These are phyloP conservation scores for Cyrtonyx montezumae DNA, from an alignment of 2,113 vertebrate species.

Conservation along the genomic window DNA sequence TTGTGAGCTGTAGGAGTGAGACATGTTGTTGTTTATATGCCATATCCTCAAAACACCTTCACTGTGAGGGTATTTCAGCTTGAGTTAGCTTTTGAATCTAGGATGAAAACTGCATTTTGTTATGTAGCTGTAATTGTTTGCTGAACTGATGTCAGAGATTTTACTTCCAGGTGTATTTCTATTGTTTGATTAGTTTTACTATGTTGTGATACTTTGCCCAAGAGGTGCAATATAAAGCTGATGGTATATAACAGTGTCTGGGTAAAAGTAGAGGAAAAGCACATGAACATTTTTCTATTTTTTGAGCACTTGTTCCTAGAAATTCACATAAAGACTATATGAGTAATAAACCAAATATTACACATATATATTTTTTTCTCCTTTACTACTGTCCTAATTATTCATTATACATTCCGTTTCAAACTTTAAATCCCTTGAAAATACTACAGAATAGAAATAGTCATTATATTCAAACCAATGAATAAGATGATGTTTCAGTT, in stretches of 20 bases:
- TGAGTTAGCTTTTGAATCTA: conserved; percentile 30
- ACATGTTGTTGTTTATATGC: background rate
- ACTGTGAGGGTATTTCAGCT: background rate
- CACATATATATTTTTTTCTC: background rate
- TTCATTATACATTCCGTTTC: background rate
- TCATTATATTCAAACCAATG: background rate
- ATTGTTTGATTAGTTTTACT: conserved; percentile 33
- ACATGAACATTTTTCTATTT: background rate
- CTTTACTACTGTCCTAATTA: conserved; percentile 24
- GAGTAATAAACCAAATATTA: background rate
- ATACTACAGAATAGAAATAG: background rate
- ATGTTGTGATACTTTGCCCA: background rate
- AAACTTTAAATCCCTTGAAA: background rate
- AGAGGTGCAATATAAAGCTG: background rate
- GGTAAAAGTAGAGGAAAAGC: background rate
- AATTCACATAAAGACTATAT: background rate
- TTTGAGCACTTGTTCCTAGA: background rate
- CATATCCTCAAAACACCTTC: background rate
- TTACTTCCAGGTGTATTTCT: conserved; percentile 1
- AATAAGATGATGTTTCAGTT: background rate
- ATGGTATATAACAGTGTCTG: background rate
- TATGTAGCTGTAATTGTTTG: background rate
- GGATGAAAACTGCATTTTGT: background rate
- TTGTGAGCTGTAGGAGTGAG: background rate
- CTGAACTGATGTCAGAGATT: background rate